Base-by-base conservation (phyloP, 2,888 invertebrate species). In the Zygothrica quintamaculata region DNA sequence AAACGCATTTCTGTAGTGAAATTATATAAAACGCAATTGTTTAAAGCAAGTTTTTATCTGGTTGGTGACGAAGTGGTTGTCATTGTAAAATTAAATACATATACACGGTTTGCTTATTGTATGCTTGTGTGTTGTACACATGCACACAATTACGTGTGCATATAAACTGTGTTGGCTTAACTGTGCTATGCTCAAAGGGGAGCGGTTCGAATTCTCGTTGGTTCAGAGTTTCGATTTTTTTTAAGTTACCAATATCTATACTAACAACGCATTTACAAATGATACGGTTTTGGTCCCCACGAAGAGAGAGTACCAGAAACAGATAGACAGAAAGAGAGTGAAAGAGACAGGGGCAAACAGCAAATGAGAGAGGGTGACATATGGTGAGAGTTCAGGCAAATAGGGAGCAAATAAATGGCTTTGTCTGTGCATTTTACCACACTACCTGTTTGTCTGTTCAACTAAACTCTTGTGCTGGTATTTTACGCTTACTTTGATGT, bases 41-140 rank as follows among this genome's bases (percentile, higher is more conserved):
- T 75, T 57, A 61, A 76, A 67, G 74, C 65, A 73, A 82, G 73
- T 65, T 81, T 82, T 85, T 82, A 79, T 82, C 70, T 79, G 80
- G 47, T 51, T 69, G 79, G 77, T 85, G 86, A 85, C 79, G 84
- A 85, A 81, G 80, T 80, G 80, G 80, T 80, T 80, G 80, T 86
- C 86, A 80, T 84, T 79, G 78, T 85, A 74, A 71, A 68, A 75
- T 74, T 46, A 75, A 56, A 55, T 69, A 60, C 48, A 64, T 47
- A 52, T 56, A 36, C 70, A 59, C 8, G 31, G 58, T 50, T 58
- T 57, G 76, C 56, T 36, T 39, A 51, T 47, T 61, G 16, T 47
- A 42, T 62, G n/a, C n/a, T n/a, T n/a, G n/a, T n/a, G 56, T 48
- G 26, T 72, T 55, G 46, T 56, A 37, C 47, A 56, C 51, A 52